Base-by-base conservation (phyloP, 2,888 invertebrate species). In the Bursaphelenchus okinawaensis region DNA sequence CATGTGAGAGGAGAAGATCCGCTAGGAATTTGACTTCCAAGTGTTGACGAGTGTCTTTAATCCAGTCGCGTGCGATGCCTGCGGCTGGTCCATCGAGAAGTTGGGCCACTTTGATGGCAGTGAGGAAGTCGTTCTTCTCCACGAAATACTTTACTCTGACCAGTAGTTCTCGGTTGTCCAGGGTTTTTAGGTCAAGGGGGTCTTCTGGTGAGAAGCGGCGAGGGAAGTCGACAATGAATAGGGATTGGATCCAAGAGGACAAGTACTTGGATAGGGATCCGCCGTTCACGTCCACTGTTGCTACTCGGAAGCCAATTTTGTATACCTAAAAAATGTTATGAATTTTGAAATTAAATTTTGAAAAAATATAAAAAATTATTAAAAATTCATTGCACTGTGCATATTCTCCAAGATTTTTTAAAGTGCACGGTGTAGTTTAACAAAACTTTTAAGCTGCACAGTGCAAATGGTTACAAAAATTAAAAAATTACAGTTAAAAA, bases 131-230 rank as follows among this genome's bases (percentile, higher is more conserved):
- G n/a, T 91, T 92, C 62, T 68, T 59, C 51, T 89, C 88, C 74
- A 93, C 84, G 88, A 90, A 92, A 83, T 90, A 91, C 82, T 91
- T 91, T 19, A 94, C 93, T 81, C 93, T 88, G 76, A 91, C 89
- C 51, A 96, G 87, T 75, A 96, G 89, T 75, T 92, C 91, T 83
- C 89, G 88, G 12, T 94, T 85, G 0, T 93, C 90, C 52, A 75
- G 40, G 77, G 88, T 86, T 24, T 87, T 86, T 75, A 89, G 88
- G 83, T 92, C 90, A 61, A 88, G 74, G 4, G 88, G 88, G 74
- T 88, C 87, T 82, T 91, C 89, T 65, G 87, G 86, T 0, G 91
- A 89, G 73, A 91, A 90, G 64, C 89, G 88, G 27, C 76, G 71
- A 66, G 88, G 88, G 61, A 82, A 68, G 59, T 83, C 83, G 63